Base-by-base conservation (phyloP, 2,797 vertebrate genomes). In the Ceyx erithaca region DNA sequence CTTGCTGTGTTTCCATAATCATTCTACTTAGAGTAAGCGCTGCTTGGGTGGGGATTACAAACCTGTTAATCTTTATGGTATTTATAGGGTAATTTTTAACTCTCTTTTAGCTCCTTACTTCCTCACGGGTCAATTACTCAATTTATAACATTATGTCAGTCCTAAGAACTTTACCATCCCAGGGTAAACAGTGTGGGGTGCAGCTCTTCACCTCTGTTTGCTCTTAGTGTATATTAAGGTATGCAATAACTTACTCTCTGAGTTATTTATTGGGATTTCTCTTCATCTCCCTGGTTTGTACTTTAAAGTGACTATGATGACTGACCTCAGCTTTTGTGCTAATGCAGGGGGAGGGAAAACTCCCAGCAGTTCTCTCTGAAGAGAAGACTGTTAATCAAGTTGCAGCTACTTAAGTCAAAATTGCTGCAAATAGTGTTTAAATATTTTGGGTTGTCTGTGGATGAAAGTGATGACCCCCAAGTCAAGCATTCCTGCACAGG, bases 21-120 rank as follows among this genome's bases (percentile, higher is more conserved):
- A 71, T 96, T 96, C 92, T 93, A 71, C 95, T 96, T 95, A 93
- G 89, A 79, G 81, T 96, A 95, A 96, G 95, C 84, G 86, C 95
- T 96, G 92, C 96, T 96, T 96, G 95, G 96, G 92, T 95, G 95
- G 93, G 90, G 95, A 78, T 95, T 95, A 95, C 92, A 92, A 73
- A 96, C 91, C 95, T 97, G 92, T 94, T 97, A 94, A 95, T 97
- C 96, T 97, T 96, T 87, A 85, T 75, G 93, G 92, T 96, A 95
- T 96, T 96, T 97, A 96, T 95, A 92, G 95, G 93, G 92, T 96
- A 95, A 95, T 97, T 96, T 96, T 97, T 96, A 84, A 87, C 90
- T 84, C 66, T 76, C 69, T 59, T 67, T 67, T 49, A 46, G 67
- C 73, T 91, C 82, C 58, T 89, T 90, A 77, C 87, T 89, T 94